Evolutionary conservation across 2,888 invertebrate genomes (phyloP).

Genomic region (Crossocerus cetratus): DNA sequence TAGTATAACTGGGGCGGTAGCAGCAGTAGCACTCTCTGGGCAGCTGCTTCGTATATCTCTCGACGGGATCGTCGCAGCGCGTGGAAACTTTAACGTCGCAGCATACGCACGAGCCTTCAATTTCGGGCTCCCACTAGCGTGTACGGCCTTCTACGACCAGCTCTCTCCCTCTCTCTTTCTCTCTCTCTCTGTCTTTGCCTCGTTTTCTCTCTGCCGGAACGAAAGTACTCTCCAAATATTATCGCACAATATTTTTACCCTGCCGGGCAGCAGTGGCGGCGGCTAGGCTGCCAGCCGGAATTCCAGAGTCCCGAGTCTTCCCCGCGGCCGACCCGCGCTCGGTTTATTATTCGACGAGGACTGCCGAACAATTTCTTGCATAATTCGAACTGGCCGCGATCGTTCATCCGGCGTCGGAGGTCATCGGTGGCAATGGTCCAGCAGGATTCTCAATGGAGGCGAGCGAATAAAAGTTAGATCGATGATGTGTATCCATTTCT

Average conservation of each 20-base stretch:
- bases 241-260: slow-evolving; percentile 65
- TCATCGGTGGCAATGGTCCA: neutral
- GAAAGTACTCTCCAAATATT: slow-evolving; percentile 67
- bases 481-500: slow-evolving; percentile 25
- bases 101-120: slow-evolving; percentile 24
- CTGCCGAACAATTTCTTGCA: too few relatives aligned
- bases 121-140: neutral
- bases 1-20: slow-evolving; percentile 37
- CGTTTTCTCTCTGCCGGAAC: slow-evolving; percentile 42
- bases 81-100: slow-evolving; percentile 32
- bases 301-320: slow-evolving; percentile 21
- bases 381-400: neutral
- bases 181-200: slow-evolving; percentile 16
- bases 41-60: slow-evolving; percentile 70
- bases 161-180: slow-evolving; percentile 22
- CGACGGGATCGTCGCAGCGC: slow-evolving; percentile 64
- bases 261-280: too few relatives aligned
- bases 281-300: slow-evolving; percentile 44
- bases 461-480: neutral
- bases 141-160: slow-evolving; percentile 21
- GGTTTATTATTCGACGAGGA: slow-evolving; percentile 41
- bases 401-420: neutral
- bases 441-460: neutral
- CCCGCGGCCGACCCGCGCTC: slow-evolving; percentile 16
- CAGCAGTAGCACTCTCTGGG: slow-evolving; percentile 40